Evolutionary conservation across 2,113 vertebrate genomes (phyloP), one percentile per base, ranked within the genome.

Genomic region (Electrona antarctica): DNA sequence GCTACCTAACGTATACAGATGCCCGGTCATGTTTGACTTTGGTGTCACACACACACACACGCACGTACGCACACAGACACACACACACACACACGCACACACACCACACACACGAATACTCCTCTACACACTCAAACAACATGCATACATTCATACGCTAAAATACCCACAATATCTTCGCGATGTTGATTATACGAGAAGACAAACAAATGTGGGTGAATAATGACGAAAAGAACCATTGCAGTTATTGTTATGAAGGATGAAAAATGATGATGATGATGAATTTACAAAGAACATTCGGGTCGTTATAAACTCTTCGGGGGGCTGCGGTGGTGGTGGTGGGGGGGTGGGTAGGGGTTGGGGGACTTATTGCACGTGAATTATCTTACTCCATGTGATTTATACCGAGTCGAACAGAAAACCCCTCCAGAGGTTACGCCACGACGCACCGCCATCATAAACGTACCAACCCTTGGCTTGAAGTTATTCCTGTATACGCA

Each of bases 331-430:
- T 41, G 33, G 21, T 21, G 21, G 21, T 1, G 33, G 33, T 2
- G 3, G 33, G 33, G 33, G 87, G 78, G 21, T 21, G 80, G 77
- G 81, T 92, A 92, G 93, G 95, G 50, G 2, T 41, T 5, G 41
- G 93, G 92, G 91, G 92, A 95, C 88, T 95, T 95, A 96, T 95
- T 99, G 98, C 98, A 99, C 98, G 98, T 97, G 96, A 97, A 97
- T 93, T 98, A 98, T 97, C 95, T 98, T 97, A 98, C 94, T 98
- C 97, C 96, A 96, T 97, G 97, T 97, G 97, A 88, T 99, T 99
- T 98, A 95, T 98, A 98, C 96, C 92, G 75, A 87, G 74, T 85
- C 76, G 68, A 88, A 41, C 33, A 41, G 5, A 41, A 41, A 79
- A 81, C 8, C 79, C 85, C 21, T 21, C 21, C 75, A 77, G 82